Base-by-base conservation (phyloP, 2,888 invertebrate species). In the Platycnemis pennipes region DNA sequence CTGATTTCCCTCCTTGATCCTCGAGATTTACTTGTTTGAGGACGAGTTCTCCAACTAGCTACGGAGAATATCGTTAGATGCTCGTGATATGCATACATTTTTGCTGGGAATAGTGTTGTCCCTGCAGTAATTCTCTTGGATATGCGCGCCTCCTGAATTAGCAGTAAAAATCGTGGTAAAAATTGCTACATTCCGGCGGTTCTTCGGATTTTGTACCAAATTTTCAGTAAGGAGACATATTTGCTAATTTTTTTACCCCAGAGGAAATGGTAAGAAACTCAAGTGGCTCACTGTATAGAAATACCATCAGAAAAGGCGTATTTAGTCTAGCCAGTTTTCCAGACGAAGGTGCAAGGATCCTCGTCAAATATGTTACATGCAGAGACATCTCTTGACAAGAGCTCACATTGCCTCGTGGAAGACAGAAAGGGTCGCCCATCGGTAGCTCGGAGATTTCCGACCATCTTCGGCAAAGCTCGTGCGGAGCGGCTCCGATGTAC, bases 311-410 rank as follows among this genome's bases (percentile, higher is more conserved):
- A 44, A 44, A 91, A 31, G 53, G 53, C 53, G 53, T 89, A 45
- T 31, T 5, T n/a, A 37, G 91, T 91, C 56, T 44, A 44, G 37
- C 91, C 56, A 63, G 19, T 63, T 53, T 56, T 16, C 26, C 56
- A 42, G 56, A 56, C 91, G 87, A 45, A 69, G 87, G 87, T 63
- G 42, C 31, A 63, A 19, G 26, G 56, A 37, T 7, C 26, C 42
- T 13, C 31, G 42, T 91, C 91, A 63, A 63, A 91, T 91, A 91
- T 49, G 91, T 42, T 26, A 91, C 91, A 91, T 63, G 22, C 91
- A 91, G 91, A 91, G 91, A 91, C 91, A 91, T 91, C 91, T 91
- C 91, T 91, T 44, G 91, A 63, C 22, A 44, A 63, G 44, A 22
- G 22, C 5, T 26, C 42, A n/a, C 63, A 91, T 63, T 63, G 91